A percentile compares a stretch with the other conserved stretches of the same genome.
Conservation (phyloP, 2,797 vertebrate genomes). For the Hipposideros larvatus region DNA sequence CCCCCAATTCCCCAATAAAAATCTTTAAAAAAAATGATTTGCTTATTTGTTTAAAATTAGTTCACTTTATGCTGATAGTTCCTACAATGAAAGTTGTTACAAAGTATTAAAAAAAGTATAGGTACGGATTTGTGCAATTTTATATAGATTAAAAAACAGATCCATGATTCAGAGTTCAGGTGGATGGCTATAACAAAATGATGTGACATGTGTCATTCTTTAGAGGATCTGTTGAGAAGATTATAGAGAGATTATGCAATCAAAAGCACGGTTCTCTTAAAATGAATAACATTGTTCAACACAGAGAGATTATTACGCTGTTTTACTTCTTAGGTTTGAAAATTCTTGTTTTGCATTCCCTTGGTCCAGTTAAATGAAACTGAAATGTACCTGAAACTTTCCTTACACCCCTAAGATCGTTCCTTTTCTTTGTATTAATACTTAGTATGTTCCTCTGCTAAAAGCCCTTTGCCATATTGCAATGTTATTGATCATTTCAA, state of each 20-base stretch:
- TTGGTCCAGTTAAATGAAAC: not conserved
- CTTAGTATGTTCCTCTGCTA: not conserved
- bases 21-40: not conserved
- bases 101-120: not conserved
- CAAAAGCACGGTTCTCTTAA: conserved; percentile 9
- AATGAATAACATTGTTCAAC: conserved; percentile 30
- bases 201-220: conserved; percentile 41
- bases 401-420: not conserved
- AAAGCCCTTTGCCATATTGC: not conserved
- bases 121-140: not conserved
- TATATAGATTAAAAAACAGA: conserved; percentile 24
- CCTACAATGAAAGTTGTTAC: not conserved
- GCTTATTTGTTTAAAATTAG: conserved; percentile 41
- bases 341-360: not conserved
- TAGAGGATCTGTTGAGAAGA: not conserved
- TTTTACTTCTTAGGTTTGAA: conserved; percentile 9
- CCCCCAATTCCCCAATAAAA: too few species aligned
- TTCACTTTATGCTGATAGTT: not conserved
- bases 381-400: not conserved
- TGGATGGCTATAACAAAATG: not conserved
- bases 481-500: not conserved
- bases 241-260: not conserved
- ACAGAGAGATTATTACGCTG: not conserved
- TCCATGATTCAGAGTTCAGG: conserved; percentile 32
- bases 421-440: not conserved